phyloP scores from a whole-genome alignment of 2,888 invertebrate species.

The Calliscelio sp. region DNA sequence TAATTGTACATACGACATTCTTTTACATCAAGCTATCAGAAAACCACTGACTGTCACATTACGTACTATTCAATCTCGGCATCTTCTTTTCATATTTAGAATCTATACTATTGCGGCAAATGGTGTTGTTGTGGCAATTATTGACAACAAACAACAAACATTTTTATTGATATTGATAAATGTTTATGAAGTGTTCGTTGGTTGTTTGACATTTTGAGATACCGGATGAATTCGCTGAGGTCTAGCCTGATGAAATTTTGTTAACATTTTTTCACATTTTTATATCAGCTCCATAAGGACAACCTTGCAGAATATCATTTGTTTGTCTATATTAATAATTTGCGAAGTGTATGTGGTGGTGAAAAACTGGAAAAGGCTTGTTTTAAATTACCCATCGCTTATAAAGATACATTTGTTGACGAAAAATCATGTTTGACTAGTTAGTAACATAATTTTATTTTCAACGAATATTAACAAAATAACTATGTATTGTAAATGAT shows the following conservation, averaged over 20 bases:
- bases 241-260: constrained; percentile 14
- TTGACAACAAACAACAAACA: constrained; percentile 26
- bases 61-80: background rate
- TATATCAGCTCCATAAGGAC: no score
- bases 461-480: constrained; percentile 65
- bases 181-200: constrained; percentile 31
- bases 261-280: no score
- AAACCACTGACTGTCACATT: no score
- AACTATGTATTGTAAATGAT: constrained; percentile 66
- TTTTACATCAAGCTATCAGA: no score
- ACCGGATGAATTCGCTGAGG: background rate
- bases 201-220: no score
- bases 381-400: constrained; percentile 63
- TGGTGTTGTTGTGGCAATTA: constrained; percentile 10
- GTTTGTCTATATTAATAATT: no score
- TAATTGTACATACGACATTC: constrained; percentile 61
- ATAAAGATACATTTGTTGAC: constrained; percentile 35
- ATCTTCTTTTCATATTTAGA: background rate
- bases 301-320: no score
- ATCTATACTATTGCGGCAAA: constrained; percentile 39
- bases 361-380: background rate
- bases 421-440: constrained; percentile 59
- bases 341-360: no score
- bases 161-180: background rate
- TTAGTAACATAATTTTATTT: constrained; percentile 61